Evolutionary conservation across 2,797 vertebrate genomes (phyloP).

Genomic region (Anguilla pacifica): DNA sequence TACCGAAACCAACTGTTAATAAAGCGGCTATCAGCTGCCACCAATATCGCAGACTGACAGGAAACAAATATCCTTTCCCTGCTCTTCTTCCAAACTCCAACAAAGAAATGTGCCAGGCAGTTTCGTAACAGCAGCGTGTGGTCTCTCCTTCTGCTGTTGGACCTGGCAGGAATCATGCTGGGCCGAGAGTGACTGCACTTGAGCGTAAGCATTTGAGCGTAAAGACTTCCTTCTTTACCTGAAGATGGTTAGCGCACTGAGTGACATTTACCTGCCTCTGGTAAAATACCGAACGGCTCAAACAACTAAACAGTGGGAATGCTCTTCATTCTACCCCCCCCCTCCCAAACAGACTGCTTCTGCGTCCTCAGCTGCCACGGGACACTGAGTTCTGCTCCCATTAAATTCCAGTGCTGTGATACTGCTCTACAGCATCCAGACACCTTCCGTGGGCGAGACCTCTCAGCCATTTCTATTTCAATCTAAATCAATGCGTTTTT

Average conservation of each 20-base stretch:
- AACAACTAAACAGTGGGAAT: not conserved
- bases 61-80: constrained; percentile 43
- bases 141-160: constrained; percentile 48
- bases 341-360: not conserved
- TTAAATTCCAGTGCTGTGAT: not conserved
- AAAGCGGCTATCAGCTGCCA: constrained; percentile 43
- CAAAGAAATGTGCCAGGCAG: constrained; percentile 56
- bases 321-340: not conserved
- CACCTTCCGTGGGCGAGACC: not conserved
- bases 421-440: not conserved
- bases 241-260: not conserved
- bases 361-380: not conserved
- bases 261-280: not conserved
- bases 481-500: not conserved
- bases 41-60: not conserved
- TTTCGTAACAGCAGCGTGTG: constrained; percentile 63
- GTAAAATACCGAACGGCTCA: not conserved
- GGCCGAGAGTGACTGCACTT: not conserved
- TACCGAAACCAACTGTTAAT: constrained; percentile 26
- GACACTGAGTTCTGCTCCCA: not conserved
- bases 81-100: constrained; percentile 48
- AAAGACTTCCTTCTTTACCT: not conserved
- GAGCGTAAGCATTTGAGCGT: not conserved
- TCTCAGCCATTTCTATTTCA: not conserved
- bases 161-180: not conserved